Conservation (phyloP, 2,113 vertebrate genomes). For the Forbesichthys agassizii region DNA sequence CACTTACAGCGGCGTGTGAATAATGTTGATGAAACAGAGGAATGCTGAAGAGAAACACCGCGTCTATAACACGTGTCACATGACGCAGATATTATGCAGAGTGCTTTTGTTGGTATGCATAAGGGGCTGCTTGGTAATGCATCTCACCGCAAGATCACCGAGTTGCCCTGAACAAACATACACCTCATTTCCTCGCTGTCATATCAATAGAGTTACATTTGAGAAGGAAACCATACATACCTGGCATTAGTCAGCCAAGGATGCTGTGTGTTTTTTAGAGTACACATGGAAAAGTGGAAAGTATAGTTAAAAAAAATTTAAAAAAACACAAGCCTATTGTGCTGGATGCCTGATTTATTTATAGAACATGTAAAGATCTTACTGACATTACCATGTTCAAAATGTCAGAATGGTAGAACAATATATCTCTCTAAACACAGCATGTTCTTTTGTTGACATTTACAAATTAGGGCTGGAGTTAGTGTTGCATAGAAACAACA, state of each 20-base stretch:
- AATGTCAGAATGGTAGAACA: too few relatives aligned
- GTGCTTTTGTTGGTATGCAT: constrained; percentile 84
- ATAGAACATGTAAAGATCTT: too few relatives aligned
- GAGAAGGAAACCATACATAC: constrained; percentile 36
- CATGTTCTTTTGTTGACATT: too few relatives aligned
- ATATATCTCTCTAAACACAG: too few relatives aligned
- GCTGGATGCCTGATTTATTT: too few relatives aligned
- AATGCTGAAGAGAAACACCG: constrained; percentile 70
- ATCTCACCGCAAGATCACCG: constrained; percentile 62
- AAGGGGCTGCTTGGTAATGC: constrained; percentile 73
- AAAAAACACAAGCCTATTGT: too few relatives aligned
- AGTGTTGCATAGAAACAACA: too few relatives aligned
- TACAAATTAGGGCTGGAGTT: too few relatives aligned
- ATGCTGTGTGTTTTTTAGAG: not conserved
- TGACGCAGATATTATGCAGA: constrained; percentile 84
- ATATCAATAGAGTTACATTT: constrained; percentile 42
- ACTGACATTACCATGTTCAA: too few relatives aligned
- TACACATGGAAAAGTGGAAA: too few relatives aligned
- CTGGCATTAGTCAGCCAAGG: constrained; percentile 7
- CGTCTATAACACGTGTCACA: constrained; percentile 76
- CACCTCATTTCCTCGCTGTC: constrained; percentile 37
- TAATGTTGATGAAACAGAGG: constrained; percentile 78
- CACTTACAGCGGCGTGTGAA: constrained; percentile 82
- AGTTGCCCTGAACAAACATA: constrained; percentile 66
- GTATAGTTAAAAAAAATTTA: too few relatives aligned